Base-by-base conservation (phyloP, 2,797 vertebrate species). In the Podargus strigoides region DNA sequence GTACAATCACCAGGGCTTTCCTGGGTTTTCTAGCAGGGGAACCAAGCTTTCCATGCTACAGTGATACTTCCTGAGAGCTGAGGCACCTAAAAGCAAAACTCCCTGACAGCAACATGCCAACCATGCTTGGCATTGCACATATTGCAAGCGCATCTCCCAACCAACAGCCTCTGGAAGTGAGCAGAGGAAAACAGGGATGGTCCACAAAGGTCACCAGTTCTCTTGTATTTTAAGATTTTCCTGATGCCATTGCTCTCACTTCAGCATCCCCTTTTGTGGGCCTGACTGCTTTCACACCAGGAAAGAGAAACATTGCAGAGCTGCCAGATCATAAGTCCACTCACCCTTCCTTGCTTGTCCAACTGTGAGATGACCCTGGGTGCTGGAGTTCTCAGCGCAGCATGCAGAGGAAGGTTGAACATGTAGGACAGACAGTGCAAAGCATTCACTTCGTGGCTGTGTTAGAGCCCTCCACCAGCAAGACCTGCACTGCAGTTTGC, bases 331-430 rank as follows among this genome's bases (percentile, higher is more conserved):
- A 4, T 3, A 77, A 89, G 8, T 72, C 58, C 83, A 94, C 96
- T 96, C 85, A 94, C 95, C 94, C 72, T 80, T 93, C 79, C 62
- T 83, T 13, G 44, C 44, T 67, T 34, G 66, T 90, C 73, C 82
- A 42, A 24, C 58, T 32, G 42, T 14, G 52, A 3, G 56, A 17
- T 76, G 78, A 13, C 14, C 28, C 39, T 42, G 26, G 37, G 36
- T 46, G 68, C 68, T 81, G 69, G 76, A 34, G 69, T 58, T 27
- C 78, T 74, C 53, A 82, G 58, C 13, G 7, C 21, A 15, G 73
- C 58, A 1, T 6, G 24, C 16, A 46, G 90, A 52, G 49, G 52
- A 63, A 67, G 44, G 60, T 5, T 59, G 78, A 28, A 7, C 11
- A 3, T 6, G n/a, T 52, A 62, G 84, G 52, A 22, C 47, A 39